Evolutionary conservation across 2,888 invertebrate species (phyloP).

Genomic region (Ornithoptera priamus): DNA sequence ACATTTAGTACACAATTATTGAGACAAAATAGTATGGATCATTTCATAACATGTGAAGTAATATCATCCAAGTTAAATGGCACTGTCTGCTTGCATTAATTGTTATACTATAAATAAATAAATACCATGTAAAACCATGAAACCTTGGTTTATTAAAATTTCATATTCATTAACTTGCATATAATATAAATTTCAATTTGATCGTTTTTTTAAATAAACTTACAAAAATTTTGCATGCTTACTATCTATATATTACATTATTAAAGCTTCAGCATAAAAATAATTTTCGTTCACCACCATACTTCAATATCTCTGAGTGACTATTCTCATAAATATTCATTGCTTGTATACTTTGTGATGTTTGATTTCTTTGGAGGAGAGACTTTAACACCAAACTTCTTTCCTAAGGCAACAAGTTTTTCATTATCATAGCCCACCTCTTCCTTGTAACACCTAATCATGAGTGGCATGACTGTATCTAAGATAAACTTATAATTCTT

Average conservation of each 20-base stretch:
- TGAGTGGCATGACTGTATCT: constrained; percentile 82
- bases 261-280: constrained; percentile 79
- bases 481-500: constrained; percentile 87
- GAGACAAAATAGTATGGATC: background rate
- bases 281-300: constrained; percentile 61
- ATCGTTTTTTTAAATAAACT: constrained; percentile 75
- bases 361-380: constrained; percentile 80
- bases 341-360: constrained; percentile 85
- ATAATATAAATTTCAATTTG: constrained; percentile 75
- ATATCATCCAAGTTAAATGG: constrained; percentile 8
- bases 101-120: constrained; percentile 26
- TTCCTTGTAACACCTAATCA: constrained; percentile 82
- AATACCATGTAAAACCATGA: constrained; percentile 31
- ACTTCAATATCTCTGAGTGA: constrained; percentile 37
- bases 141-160: constrained; percentile 71
- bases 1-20: background rate
- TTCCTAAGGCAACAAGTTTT: constrained; percentile 71
- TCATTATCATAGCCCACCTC: constrained; percentile 81
- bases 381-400: constrained; percentile 77
- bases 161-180: constrained; percentile 74
- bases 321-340: constrained; percentile 81
- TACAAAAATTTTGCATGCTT: constrained; percentile 77
- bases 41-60: background rate
- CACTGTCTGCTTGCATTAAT: constrained; percentile 9
- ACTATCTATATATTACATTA: constrained; percentile 75